Evolutionary conservation across 2,113 vertebrate genomes (phyloP).

Genomic region (Merops nubicus): DNA sequence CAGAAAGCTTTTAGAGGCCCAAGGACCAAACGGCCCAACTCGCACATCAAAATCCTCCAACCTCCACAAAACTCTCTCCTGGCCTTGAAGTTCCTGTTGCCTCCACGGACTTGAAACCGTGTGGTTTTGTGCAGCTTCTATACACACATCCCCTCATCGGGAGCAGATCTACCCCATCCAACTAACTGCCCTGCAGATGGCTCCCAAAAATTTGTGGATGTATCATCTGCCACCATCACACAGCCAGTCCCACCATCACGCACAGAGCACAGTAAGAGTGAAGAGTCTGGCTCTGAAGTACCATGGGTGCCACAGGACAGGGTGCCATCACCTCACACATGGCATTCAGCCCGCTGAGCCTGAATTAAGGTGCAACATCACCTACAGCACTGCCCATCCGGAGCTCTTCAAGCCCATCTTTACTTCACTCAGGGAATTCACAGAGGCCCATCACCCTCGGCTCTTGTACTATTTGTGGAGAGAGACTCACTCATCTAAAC

Average conservation of each 20-base stretch:
- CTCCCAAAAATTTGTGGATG: background rate
- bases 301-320: too few species aligned
- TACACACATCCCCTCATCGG: background rate
- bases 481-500: background rate
- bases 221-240: background rate
- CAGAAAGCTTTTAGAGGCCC: background rate
- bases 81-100: background rate
- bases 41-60: accelerated
- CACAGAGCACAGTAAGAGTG: accelerated
- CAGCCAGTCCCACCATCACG: background rate
- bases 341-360: too few species aligned
- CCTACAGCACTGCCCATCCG: accelerated
- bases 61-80: background rate
- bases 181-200: accelerated
- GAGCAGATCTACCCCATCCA: background rate
- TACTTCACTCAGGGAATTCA: background rate
- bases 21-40: background rate
- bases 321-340: too few species aligned
- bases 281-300: too few species aligned
- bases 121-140: accelerated
- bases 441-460: background rate
- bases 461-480: accelerated
- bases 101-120: background rate
- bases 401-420: background rate
- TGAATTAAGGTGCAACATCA: too few species aligned